phyloP scores from a whole-genome alignment of 2,888 invertebrate species.

The Dyspetes luteomarginatus region DNA sequence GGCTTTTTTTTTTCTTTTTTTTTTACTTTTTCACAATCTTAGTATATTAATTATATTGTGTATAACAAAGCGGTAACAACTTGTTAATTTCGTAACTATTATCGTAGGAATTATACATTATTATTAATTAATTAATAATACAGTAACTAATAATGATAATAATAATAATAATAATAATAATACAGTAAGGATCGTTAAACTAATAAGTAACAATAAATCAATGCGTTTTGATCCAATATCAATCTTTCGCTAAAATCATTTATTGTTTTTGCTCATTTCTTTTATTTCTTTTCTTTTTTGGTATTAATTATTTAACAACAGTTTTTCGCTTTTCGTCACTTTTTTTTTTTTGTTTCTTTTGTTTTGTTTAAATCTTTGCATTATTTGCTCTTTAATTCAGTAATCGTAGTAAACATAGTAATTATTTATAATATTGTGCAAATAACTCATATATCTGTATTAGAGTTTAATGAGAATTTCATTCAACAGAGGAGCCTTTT shows the following conservation, averaged over 20 bases:
- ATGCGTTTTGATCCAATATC: slow-evolving; percentile 73
- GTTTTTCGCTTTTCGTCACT: slow-evolving; percentile 69
- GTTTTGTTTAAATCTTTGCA: slow-evolving; percentile 71
- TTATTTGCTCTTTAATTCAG: slow-evolving; percentile 78
- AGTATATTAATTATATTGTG: slow-evolving; percentile 83
- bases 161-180: slow-evolving; percentile 66
- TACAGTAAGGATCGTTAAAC: slow-evolving; percentile 63
- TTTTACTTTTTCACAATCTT: slow-evolving; percentile 78
- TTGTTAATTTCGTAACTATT: slow-evolving; percentile 82
- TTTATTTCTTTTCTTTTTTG: slow-evolving; percentile 67
- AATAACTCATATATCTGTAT: slow-evolving; percentile 80
- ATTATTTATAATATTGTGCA: slow-evolving; percentile 82
- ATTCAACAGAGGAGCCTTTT: slow-evolving; percentile 75
- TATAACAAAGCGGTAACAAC: slow-evolving; percentile 83
- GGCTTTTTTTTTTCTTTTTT: slow-evolving; percentile 75
- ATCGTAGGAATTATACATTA: slow-evolving; percentile 82
- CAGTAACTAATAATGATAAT: slow-evolving; percentile 78
- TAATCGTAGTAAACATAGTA: slow-evolving; percentile 80
- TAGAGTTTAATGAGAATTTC: slow-evolving; percentile 76
- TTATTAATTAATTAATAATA: slow-evolving; percentile 71
- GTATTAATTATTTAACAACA: slow-evolving; percentile 70
- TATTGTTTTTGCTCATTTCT: slow-evolving; percentile 71
- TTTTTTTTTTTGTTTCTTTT: slow-evolving; percentile 63
- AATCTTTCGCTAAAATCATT: slow-evolving; percentile 73
- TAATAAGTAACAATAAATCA: slow-evolving; percentile 63